Evolutionary conservation across 2,888 invertebrate genomes (phyloP).

Genomic region (Nemotelus pantherinus): DNA sequence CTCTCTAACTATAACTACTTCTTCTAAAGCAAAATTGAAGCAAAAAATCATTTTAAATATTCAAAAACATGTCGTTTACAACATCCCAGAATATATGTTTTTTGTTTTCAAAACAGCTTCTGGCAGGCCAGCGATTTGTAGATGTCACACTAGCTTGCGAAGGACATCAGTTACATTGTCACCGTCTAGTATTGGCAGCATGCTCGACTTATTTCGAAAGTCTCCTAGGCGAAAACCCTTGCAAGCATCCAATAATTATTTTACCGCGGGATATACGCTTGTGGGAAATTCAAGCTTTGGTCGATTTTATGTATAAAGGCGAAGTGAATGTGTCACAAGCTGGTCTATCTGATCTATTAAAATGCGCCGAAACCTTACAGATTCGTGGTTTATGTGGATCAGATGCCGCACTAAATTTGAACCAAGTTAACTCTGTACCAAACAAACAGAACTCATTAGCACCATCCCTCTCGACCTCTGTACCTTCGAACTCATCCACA

Average conservation of each 20-base stretch:
- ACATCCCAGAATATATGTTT: neutral
- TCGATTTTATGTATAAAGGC: constrained; percentile 91
- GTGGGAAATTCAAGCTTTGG: constrained; percentile 85
- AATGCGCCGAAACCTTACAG: constrained; percentile 84
- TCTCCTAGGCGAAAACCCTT: constrained; percentile 70
- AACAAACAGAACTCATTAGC: constrained; percentile 48
- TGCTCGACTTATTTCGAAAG: constrained; percentile 79
- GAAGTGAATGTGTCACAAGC: constrained; percentile 89
- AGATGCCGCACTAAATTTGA: constrained; percentile 57
- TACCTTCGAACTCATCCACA: constrained; percentile 55
- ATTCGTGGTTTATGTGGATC: constrained; percentile 73
- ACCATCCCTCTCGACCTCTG: constrained; percentile 62
- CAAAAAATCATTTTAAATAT: too few relatives aligned
- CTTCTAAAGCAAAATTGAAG: too few relatives aligned
- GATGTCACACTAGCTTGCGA: constrained; percentile 91
- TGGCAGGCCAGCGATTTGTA: constrained; percentile 71
- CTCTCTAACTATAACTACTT: too few relatives aligned
- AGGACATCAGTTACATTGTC: constrained; percentile 82
- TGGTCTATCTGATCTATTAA: constrained; percentile 81
- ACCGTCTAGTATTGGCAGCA: constrained; percentile 85
- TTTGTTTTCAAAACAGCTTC: constrained; percentile 53
- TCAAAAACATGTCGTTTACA: too few relatives aligned
- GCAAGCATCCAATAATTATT: constrained; percentile 83
- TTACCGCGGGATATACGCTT: constrained; percentile 85
- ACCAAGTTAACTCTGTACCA: constrained; percentile 18